A percentile compares a stretch with the other conserved stretches of the same genome.
phyloP scores from a whole-genome alignment of 2,888 invertebrate species.

The Auanema sp. region DNA sequence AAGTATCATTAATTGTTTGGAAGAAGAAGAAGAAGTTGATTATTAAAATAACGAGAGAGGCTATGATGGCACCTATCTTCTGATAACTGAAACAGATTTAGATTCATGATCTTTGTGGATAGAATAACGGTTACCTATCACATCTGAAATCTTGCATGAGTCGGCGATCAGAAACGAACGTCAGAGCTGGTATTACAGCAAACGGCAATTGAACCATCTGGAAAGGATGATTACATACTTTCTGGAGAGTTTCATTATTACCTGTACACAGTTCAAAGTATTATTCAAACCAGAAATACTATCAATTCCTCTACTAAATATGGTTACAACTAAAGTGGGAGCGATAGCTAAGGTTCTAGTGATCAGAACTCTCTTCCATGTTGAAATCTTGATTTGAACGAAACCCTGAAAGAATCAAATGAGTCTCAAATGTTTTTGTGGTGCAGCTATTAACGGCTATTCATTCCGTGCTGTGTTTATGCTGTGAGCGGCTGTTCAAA shows the following conservation, averaged over 20 bases:
- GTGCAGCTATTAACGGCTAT: too few species aligned
- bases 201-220: constrained; percentile 82
- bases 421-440: too few species aligned
- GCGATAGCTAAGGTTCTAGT: constrained; percentile 80
- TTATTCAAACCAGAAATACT: constrained; percentile 75
- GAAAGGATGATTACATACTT: constrained; percentile 7
- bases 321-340: constrained; percentile 66
- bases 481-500: too few species aligned
- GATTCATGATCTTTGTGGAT: too few species aligned
- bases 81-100: constrained; percentile 65
- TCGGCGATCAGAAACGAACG: constrained; percentile 78
- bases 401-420: constrained; percentile 77
- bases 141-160: constrained; percentile 84
- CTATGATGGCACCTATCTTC: constrained; percentile 38
- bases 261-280: constrained; percentile 76
- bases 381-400: constrained; percentile 79
- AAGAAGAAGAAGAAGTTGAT: constrained; percentile 77
- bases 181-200: constrained; percentile 70
- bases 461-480: too few species aligned
- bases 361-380: constrained; percentile 83
- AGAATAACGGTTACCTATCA: constrained; percentile 76
- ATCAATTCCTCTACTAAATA: constrained; percentile 54
- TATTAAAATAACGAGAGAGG: constrained; percentile 72
- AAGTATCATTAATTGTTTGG: constrained; percentile 29
- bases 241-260: constrained; percentile 1